Evolutionary conservation across 2,888 invertebrate species (phyloP).

Genomic region (Cheiracanthium punctorium): DNA sequence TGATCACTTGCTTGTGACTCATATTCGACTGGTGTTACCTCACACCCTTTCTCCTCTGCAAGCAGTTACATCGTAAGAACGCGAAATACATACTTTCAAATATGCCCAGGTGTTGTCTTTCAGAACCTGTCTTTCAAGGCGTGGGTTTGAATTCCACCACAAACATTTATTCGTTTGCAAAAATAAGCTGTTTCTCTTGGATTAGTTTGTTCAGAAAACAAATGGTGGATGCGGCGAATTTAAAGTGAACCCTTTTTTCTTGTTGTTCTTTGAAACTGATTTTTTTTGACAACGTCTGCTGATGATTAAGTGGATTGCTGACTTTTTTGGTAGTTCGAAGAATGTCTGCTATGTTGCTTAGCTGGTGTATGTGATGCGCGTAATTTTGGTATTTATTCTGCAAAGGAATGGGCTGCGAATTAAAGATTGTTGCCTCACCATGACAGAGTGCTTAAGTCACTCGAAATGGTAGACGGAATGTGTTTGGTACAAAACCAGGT

Average conservation of each 20-base stretch:
- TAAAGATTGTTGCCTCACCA: too few species aligned
- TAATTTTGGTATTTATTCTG: too few species aligned
- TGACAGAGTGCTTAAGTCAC: too few species aligned
- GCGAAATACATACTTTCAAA: background rate
- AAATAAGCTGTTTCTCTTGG: background rate
- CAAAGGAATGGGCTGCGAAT: too few species aligned
- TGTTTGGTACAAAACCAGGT: too few species aligned
- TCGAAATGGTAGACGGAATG: too few species aligned
- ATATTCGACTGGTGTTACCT: background rate
- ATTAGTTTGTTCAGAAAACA: background rate
- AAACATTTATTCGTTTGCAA: background rate
- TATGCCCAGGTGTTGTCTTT: conserved; percentile 24
- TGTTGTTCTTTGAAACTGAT: too few species aligned
- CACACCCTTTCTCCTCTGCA: background rate
- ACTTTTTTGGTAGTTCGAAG: too few species aligned
- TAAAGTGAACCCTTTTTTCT: background rate
- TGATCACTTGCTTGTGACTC: background rate
- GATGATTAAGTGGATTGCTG: too few species aligned
- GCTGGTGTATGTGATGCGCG: too few species aligned
- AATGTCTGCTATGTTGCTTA: too few species aligned
- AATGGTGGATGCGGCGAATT: background rate
- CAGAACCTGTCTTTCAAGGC: conserved; percentile 22
- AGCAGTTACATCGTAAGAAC: background rate
- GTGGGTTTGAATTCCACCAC: conserved; percentile 35
- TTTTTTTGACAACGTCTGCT: too few species aligned